A percentile compares a stretch with the other conserved stretches of the same genome.
Conservation (phyloP, 2,888 invertebrate species). For the Rotaria macrura region DNA sequence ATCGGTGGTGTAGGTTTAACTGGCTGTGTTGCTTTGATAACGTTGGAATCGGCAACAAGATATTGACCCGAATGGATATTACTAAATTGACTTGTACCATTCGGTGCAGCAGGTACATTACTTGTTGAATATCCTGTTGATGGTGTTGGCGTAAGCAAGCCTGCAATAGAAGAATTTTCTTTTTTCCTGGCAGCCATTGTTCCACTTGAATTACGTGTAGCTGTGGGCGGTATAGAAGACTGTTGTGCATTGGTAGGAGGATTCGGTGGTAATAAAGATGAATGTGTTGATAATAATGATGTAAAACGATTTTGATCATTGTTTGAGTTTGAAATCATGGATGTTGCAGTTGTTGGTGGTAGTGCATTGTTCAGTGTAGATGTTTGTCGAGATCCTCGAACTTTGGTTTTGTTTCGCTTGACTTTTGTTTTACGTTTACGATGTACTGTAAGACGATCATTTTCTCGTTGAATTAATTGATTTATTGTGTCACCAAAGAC, state of each 20-base stretch:
- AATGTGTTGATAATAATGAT: neutral
- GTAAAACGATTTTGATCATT: neutral
- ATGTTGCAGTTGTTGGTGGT: no score
- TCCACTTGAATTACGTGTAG: neutral
- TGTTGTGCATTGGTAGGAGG: neutral
- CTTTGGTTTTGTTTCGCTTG: neutral
- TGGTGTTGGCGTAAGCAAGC: neutral
- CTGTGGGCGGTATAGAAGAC: neutral
- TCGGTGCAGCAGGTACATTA: neutral
- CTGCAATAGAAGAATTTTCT: neutral
- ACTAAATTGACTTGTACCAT: neutral
- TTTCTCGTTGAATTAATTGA: neutral
- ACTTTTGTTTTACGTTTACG: conserved; percentile 9
- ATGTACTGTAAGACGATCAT: neutral
- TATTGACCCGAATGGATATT: neutral
- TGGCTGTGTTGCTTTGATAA: neutral
- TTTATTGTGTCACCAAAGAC: conserved; percentile 11
- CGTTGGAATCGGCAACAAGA: neutral
- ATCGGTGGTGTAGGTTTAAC: neutral
- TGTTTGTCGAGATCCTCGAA: neutral
- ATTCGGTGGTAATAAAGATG: neutral
- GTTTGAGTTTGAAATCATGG: neutral
- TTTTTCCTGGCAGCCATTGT: neutral
- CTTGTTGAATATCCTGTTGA: neutral
- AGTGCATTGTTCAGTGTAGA: no score